Percentiles rank a stretch among this genome's conserved stretches.
Evolutionary conservation across 2,797 vertebrate species (phyloP).

Genomic region (Pseudomugil gertrudae): DNA sequence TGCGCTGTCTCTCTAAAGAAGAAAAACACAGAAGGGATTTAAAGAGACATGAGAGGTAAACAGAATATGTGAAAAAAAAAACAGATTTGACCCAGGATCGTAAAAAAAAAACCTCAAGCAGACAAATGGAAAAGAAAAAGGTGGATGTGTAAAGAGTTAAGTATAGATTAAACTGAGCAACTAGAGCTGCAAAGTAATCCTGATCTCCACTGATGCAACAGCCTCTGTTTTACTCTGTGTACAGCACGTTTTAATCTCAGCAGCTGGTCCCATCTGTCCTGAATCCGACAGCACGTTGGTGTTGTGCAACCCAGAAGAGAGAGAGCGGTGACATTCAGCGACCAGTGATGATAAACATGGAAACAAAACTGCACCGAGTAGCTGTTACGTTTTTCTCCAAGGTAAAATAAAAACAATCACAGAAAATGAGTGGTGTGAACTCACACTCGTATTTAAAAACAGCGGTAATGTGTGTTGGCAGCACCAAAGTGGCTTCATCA

Average conservation of each 20-base stretch:
- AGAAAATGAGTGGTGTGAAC: conserved; percentile 13
- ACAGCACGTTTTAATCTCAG: conserved; percentile 39
- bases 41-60: background rate
- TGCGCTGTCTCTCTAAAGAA: background rate
- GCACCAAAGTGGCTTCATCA: conserved; percentile 9
- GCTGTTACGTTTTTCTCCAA: conserved; percentile 17
- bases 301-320: conserved; percentile 21
- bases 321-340: conserved; percentile 25
- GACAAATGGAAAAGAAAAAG: conserved; percentile 3
- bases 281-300: conserved; percentile 41
- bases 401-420: conserved; percentile 29
- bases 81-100: background rate
- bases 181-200: conserved; percentile 58
- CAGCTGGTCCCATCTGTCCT: conserved; percentile 58
- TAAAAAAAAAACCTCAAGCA: conserved; percentile 9
- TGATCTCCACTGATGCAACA: conserved; percentile 46
- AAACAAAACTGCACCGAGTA: conserved; percentile 28
- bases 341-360: conserved; percentile 42
- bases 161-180: conserved; percentile 61
- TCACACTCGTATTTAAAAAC: conserved; percentile 2
- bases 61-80: conserved; percentile 3
- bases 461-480: background rate
- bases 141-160: conserved; percentile 29
- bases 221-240: conserved; percentile 10
- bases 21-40: too few relatives aligned